These are phyloP conservation scores for Hystrix cristata DNA, from an alignment of 2,113 vertebrate species.

Conservation along the genomic window DNA sequence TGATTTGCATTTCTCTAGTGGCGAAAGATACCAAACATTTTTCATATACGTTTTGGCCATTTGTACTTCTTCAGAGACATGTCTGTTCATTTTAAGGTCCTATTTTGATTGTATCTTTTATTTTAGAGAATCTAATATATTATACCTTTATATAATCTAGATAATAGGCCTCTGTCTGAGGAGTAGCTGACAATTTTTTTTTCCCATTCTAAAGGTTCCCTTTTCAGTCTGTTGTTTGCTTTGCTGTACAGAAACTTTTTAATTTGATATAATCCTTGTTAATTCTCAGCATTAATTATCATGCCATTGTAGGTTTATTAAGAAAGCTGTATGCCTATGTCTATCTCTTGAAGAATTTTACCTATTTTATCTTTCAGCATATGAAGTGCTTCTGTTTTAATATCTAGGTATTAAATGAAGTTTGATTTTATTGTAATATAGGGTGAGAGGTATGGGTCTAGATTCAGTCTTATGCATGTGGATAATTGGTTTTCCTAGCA, in stretches of 20 bases:
- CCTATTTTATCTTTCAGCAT: background rate
- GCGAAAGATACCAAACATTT: background rate
- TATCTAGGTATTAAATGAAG: background rate
- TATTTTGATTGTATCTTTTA: background rate
- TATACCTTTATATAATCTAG: background rate
- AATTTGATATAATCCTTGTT: background rate
- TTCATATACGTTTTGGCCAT: background rate
- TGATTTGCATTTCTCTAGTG: background rate
- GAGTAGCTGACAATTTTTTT: background rate
- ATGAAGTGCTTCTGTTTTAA: background rate
- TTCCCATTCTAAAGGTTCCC: background rate
- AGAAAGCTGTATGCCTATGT: background rate
- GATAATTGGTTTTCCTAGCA: background rate
- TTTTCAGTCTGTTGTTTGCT: background rate
- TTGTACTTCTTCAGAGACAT: background rate
- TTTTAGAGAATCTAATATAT: background rate
- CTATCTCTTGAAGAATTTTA: background rate
- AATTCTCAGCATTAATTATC: background rate
- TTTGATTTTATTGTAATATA: background rate
- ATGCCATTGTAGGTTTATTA: background rate
- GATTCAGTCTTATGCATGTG: background rate
- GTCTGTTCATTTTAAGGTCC: background rate
- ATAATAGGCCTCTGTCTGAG: background rate
- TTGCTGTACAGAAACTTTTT: background rate
- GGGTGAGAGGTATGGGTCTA: background rate